Evolutionary conservation across 2,888 invertebrate species (phyloP).

Genomic region (Phlogophora meticulosa): DNA sequence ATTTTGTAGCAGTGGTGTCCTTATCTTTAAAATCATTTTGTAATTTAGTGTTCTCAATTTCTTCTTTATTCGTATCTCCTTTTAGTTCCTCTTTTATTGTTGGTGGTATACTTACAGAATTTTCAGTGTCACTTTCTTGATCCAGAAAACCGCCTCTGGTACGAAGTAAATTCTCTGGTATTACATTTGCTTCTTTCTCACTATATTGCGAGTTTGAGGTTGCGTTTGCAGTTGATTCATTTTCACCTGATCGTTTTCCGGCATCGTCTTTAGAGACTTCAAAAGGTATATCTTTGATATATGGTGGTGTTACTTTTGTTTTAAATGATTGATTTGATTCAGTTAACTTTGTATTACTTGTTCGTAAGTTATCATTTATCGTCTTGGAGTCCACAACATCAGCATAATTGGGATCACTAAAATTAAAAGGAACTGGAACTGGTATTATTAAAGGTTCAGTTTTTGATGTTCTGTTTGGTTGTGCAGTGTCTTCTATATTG

Average conservation of each 20-base stretch:
- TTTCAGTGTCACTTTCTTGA: conserved; percentile 8
- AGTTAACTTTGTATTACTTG: background rate
- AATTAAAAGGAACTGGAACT: conserved; percentile 3
- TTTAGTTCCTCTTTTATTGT: background rate
- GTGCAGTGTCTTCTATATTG: background rate
- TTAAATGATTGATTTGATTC: background rate
- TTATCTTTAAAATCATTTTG: background rate
- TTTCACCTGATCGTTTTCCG: background rate
- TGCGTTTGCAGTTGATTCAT: background rate
- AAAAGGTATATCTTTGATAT: background rate
- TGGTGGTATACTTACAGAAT: background rate
- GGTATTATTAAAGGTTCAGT: background rate
- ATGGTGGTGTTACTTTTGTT: conserved; percentile 1
- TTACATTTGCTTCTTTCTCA: conserved; percentile 2
- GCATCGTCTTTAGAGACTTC: background rate
- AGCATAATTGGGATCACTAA: background rate
- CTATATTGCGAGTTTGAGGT: background rate
- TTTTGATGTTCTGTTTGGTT: background rate
- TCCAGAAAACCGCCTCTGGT: conserved; percentile 5
- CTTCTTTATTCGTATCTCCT: background rate
- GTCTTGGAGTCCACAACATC: background rate
- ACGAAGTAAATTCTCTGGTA: conserved; percentile 4
- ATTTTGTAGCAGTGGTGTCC: background rate
- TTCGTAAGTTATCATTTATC: background rate
- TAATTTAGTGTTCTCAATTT: background rate